phyloP scores from a whole-genome alignment of 2,888 invertebrate genomes.

The Erebia ligea region DNA sequence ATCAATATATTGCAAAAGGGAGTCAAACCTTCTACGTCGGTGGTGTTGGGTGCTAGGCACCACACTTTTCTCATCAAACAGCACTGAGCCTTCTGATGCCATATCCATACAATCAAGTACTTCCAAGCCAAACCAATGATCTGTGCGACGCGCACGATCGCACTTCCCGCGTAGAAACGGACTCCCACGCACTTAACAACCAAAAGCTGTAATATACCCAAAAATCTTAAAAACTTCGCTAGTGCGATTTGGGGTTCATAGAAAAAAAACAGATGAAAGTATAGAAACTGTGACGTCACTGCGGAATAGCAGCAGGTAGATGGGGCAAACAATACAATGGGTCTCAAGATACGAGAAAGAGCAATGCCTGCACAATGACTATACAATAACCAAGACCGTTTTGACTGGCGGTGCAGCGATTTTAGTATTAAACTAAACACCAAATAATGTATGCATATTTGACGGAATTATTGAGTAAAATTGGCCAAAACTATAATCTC shows the following conservation, averaged over 20 bases:
- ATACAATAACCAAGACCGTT: neutral
- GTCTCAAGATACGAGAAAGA: neutral
- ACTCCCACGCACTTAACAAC: slow-evolving; percentile 51
- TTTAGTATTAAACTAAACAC: no score
- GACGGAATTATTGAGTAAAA: no score
- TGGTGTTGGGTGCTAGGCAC: slow-evolving; percentile 71
- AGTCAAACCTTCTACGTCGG: slow-evolving; percentile 77
- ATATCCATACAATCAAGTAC: slow-evolving; percentile 63
- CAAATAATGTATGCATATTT: no score
- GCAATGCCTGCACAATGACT: neutral
- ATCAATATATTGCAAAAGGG: slow-evolving; percentile 51
- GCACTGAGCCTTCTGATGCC: slow-evolving; percentile 55
- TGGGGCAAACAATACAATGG: slow-evolving; percentile 29
- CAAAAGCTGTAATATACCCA: slow-evolving; percentile 46
- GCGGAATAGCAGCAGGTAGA: slow-evolving; percentile 48
- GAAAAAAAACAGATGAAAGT: slow-evolving; percentile 53
- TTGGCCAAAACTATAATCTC: no score
- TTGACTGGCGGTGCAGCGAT: no score
- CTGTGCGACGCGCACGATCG: slow-evolving; percentile 49
- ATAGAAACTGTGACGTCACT: slow-evolving; percentile 40
- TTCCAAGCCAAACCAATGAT: slow-evolving; percentile 62
- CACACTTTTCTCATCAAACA: slow-evolving; percentile 68
- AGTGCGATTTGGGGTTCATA: slow-evolving; percentile 62
- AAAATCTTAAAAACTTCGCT: slow-evolving; percentile 51
- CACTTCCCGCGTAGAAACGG: slow-evolving; percentile 76